Base-by-base conservation (phyloP, 2,113 vertebrate species). In the Centropus bengalensis region DNA sequence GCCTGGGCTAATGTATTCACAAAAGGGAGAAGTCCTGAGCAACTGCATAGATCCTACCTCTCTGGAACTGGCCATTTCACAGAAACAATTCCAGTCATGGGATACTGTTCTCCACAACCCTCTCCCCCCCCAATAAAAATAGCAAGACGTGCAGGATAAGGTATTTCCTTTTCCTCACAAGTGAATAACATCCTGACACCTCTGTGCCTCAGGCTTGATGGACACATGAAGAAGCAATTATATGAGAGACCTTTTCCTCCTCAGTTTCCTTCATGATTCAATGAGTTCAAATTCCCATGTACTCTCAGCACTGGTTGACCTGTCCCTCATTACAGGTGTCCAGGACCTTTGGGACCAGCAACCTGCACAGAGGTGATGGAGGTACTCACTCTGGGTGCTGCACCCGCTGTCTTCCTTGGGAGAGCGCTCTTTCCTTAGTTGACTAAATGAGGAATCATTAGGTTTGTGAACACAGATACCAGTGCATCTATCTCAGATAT, bases 141-240 rank as follows among this genome's bases (percentile, higher is more conserved):
- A 91, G 82, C 54, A 28, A 55, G 74, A 67, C 44, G 28, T 88
- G 70, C 59, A 93, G 82, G 93, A 86, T 82, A 85, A 87, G 11
- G 19, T 85, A 52, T 91, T 95, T 95, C 89, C 87, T 89, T 92
- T 89, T 91, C 87, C 89, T 91, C 26, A 47, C 32, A 13, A 73
- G 11, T 89, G 63, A 89, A 13, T 94, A 91, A 86, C 74, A 95
- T 88, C 91, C 83, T 85, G 80, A 78, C 52, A 85, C 76, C 33
- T 89, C 67, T 15, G 26, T 62, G 58, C 36, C 79, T 88, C 49
- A 55, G 62, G 51, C 60, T 76, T 85, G 84, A 86, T 42, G 55
- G 56, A 64, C 71, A 63, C 63, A 22, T 83, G 84, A 96, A 89
- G 58, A 91, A 91, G 64, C 51, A 91, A 82, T 97, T 89, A 52